Evolutionary conservation across 2,113 vertebrate species (phyloP).

Genomic region (Cavia porcellus): DNA sequence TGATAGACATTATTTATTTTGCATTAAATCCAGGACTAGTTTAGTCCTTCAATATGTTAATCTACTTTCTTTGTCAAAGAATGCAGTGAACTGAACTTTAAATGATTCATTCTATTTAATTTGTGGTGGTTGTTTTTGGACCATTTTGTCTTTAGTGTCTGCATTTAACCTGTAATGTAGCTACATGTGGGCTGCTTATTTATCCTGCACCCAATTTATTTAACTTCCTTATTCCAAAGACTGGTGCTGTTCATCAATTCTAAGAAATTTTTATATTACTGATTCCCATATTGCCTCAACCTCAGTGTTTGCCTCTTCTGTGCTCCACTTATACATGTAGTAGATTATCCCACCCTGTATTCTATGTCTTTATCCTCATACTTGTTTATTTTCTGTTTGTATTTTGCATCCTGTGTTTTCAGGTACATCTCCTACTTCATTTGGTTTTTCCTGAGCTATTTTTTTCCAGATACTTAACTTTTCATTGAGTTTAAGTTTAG

Average conservation of each 20-base stretch:
- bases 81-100: neutral
- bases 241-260: neutral
- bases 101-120: constrained; percentile 15
- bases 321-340: neutral
- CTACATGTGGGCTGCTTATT: constrained; percentile 43
- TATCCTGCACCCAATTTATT: constrained; percentile 31
- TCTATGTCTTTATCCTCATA: neutral
- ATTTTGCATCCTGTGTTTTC: constrained; percentile 21
- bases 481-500: constrained; percentile 11
- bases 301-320: neutral
- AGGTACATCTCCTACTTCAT: neutral
- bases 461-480: neutral
- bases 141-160: neutral
- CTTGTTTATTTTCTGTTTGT: constrained; percentile 1
- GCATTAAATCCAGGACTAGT: neutral
- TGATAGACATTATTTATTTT: constrained; percentile 21
- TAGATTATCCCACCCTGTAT: neutral
- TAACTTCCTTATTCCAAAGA: constrained; percentile 28
- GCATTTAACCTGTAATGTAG: constrained; percentile 4
- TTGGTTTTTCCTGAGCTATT: neutral
- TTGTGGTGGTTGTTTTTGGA: neutral
- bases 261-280: neutral
- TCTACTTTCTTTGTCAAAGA: constrained; percentile 37
- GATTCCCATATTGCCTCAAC: neutral
- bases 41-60: neutral